These are phyloP conservation scores for Actinostola sp. DNA, from an alignment of 92 coral and sea anemone genomes.

Conservation along the genomic window DNA sequence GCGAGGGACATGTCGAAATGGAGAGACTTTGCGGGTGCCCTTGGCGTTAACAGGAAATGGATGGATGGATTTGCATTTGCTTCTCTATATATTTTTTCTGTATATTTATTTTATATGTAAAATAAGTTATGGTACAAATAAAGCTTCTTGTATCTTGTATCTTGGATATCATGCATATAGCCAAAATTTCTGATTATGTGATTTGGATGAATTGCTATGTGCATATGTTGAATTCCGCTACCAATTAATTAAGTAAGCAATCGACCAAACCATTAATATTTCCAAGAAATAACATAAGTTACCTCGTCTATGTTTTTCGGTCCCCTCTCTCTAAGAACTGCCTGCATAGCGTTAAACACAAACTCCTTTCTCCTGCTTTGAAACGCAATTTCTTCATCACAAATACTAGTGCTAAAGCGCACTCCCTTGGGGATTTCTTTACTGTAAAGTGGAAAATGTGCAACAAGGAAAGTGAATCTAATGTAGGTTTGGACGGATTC, in stretches of 20 bases:
- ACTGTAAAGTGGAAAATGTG: background rate
- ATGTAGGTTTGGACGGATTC: too few species aligned
- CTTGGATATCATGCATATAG: too few species aligned
- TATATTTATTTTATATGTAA: too few species aligned
- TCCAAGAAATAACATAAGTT: background rate
- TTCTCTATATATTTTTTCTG: too few species aligned
- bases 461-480: background rate
- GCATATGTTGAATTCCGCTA: background rate
- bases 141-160: too few species aligned
- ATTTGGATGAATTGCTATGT: background rate
- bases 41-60: too few species aligned
- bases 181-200: too few species aligned
- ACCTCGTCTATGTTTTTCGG: constrained; percentile 61
- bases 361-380: constrained; percentile 32
- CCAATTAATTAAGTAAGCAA: background rate
- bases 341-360: constrained; percentile 45
- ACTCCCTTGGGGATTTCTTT: constrained; percentile 29
- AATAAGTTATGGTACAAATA: too few species aligned
- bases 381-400: constrained; percentile 56
- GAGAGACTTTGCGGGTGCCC: too few species aligned
- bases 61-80: too few species aligned
- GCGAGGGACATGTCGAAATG: background rate
- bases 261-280: background rate
- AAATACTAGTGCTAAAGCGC: constrained; percentile 47
- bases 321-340: constrained; percentile 32